Base-by-base conservation (phyloP, 1,140 invertebrate species). In the Solen grandis region DNA sequence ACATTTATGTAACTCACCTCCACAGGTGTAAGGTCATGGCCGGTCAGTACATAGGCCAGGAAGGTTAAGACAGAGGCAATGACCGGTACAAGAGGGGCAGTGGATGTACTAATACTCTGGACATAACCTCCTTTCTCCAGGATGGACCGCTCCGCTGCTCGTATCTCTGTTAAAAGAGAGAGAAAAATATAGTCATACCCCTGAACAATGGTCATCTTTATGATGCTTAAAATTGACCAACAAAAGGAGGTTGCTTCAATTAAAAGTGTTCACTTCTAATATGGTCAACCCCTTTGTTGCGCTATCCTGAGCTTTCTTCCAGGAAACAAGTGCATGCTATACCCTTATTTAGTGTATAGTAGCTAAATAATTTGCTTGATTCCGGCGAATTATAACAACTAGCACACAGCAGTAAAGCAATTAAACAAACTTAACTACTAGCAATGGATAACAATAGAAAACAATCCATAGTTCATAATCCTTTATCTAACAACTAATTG, bases 41-140 rank as follows among this genome's bases (percentile, higher is more conserved):
- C 95, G 31, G 93, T 90, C 22, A 92, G 88, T n/a, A 95, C 93
- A 81, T 95, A 94, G n/a, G 93, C 92, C 22, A 95, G 88, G 84
- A 96, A 95, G 1, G 94, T 95, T 50, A 95, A 89, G 65, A 95
- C 94, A 5, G 93, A 92, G 0, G 95, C 93, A 60, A 95, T 92
- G 52, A 95, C 91, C 16, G 95, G 94, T 46, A 95, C 92, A 35
- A 95, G 92, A n/a, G 94, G 93, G 46, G 94, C 93, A 33, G 94
- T 88, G 5, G 95, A 94, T 36, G 94, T 93, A 80, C 94, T 94
- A 22, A 95, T 85, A 86, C 94, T 95, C 85, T 95, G 94, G 0
- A 94, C 92, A 82, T 94, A 95, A 1, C 94, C 94, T 78, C 92
- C 92, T 86, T 94, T 94, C 84, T 94, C 92, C 2, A 96, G 82